These are phyloP conservation scores for Lithophane leautieri DNA, from an alignment of 2,888 invertebrate species.

Conservation along the genomic window DNA sequence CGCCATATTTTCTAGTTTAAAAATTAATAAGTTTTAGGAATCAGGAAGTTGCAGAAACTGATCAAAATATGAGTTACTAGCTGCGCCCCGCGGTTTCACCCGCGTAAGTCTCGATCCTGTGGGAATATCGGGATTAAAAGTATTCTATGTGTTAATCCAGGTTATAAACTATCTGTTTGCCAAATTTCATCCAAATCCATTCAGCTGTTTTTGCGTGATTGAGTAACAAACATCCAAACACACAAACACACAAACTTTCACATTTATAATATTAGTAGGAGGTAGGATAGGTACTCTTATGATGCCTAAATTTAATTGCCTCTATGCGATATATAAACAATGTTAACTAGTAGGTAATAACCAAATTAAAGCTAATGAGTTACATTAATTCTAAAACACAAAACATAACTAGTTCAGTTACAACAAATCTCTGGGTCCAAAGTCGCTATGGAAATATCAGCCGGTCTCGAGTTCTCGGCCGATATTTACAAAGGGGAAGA, in stretches of 20 bases:
- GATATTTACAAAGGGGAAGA: constrained; percentile 83
- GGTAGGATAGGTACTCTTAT: background rate
- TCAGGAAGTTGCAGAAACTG: background rate
- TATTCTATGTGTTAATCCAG: too few relatives aligned
- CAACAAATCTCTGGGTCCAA: constrained; percentile 48
- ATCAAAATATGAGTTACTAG: background rate
- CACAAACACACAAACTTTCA: too few relatives aligned
- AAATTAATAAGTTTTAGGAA: background rate
- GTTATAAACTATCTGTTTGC: too few relatives aligned
- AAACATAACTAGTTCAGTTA: constrained; percentile 28
- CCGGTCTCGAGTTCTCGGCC: constrained; percentile 64
- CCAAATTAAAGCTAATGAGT: background rate
- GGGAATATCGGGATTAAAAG: too few relatives aligned
- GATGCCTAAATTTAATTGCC: background rate
- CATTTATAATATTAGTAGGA: too few relatives aligned
- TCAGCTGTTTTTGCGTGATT: too few relatives aligned
- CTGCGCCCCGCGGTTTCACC: too few relatives aligned
- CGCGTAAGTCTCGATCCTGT: too few relatives aligned
- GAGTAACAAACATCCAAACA: too few relatives aligned
- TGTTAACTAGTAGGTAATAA: too few relatives aligned
- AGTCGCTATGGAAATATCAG: constrained; percentile 61
- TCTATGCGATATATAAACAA: background rate
- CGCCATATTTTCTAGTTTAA: too few relatives aligned
- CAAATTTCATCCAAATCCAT: too few relatives aligned
- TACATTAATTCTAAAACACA: constrained; percentile 14